Evolutionary conservation across 2,797 vertebrate genomes (phyloP).

Genomic region (Syngnathus rostellatus): DNA sequence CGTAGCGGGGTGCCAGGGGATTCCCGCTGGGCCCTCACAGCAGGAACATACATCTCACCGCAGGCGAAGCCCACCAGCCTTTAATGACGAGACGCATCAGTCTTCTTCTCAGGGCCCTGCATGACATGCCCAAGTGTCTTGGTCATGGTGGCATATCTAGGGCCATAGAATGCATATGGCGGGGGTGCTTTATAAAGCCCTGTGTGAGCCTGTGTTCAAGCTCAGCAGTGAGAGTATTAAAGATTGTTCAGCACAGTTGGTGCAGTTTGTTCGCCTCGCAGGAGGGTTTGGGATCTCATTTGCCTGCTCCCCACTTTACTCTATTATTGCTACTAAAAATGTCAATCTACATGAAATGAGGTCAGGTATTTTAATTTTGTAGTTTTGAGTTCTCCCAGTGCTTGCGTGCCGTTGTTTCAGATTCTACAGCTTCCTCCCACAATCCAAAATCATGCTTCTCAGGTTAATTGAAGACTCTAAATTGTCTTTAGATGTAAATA

Average conservation of each 20-base stretch:
- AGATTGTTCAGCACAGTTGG: slow-evolving; percentile 47
- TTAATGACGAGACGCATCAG: slow-evolving; percentile 58
- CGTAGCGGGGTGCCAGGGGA: slow-evolving; percentile 60
- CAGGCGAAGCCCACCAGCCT: slow-evolving; percentile 40
- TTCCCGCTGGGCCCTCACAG: slow-evolving; percentile 60
- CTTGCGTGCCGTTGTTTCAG: background rate
- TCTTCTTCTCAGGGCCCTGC: slow-evolving; percentile 53
- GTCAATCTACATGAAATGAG: background rate
- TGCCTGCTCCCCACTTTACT: slow-evolving; percentile 8
- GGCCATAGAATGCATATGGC: slow-evolving; percentile 53
- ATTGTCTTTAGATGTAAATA: background rate
- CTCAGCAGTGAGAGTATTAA: slow-evolving; percentile 48
- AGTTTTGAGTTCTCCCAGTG: background rate
- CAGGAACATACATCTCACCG: slow-evolving; percentile 53
- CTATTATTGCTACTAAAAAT: background rate
- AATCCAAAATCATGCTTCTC: background rate
- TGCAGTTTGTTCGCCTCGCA: slow-evolving; percentile 44
- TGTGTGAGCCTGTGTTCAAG: slow-evolving; percentile 63
- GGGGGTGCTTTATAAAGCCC: slow-evolving; percentile 62
- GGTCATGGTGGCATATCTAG: slow-evolving; percentile 64
- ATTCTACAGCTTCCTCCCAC: background rate
- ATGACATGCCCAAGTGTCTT: slow-evolving; percentile 57
- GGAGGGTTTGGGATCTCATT: slow-evolving; percentile 50
- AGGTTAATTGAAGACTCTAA: background rate
- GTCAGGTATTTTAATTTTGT: background rate